A percentile compares a stretch with the other conserved stretches of the same genome.
These are phyloP conservation scores for Drosophila nr. perissopoda DNA, from an alignment of 2,888 invertebrate genomes.

Conservation along the genomic window DNA sequence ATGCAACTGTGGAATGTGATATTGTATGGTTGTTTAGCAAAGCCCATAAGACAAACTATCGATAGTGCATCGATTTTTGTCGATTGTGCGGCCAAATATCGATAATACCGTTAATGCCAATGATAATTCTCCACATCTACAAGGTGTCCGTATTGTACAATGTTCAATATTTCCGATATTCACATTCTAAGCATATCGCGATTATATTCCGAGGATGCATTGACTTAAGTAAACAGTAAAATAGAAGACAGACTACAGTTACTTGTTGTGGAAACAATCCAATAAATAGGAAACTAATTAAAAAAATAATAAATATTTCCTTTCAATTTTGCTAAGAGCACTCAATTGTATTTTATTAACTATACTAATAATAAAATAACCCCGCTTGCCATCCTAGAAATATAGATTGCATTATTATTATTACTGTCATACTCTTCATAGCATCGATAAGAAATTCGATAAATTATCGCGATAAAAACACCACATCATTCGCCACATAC, in stretches of 20 bases:
- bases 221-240: too few relatives aligned
- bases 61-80: not conserved
- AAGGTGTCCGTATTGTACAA: too few relatives aligned
- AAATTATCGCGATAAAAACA: not conserved
- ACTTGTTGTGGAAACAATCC: not conserved
- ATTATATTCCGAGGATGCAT: too few relatives aligned
- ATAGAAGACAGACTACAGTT: too few relatives aligned
- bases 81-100: too few relatives aligned
- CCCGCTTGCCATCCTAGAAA: not conserved
- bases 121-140: too few relatives aligned
- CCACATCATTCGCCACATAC: not conserved
- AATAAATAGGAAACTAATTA: not conserved
- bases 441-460: too few relatives aligned
- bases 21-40: not conserved
- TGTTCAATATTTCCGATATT: too few relatives aligned
- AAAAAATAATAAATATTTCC: fast-evolving
- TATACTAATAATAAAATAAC: not conserved
- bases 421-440: not conserved
- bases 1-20: too few relatives aligned
- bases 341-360: not conserved
- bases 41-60: not conserved
- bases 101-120: too few relatives aligned
- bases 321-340: not conserved
- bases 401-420: not conserved
- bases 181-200: too few relatives aligned